These are phyloP conservation scores for Trachymyrmex cornetzi DNA, from an alignment of 1,140 invertebrate species.

Conservation along the genomic window DNA sequence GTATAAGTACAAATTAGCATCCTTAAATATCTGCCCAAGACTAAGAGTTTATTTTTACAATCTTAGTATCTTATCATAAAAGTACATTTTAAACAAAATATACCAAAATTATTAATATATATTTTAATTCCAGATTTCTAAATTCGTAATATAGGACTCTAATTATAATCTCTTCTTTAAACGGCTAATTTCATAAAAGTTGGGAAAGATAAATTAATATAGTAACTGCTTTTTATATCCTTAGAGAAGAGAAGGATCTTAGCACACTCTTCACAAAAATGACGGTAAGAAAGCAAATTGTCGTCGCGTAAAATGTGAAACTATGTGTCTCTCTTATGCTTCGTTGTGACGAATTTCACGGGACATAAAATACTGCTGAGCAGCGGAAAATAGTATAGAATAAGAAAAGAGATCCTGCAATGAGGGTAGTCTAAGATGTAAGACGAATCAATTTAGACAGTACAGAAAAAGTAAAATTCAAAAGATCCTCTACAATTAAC, in stretches of 20 bases:
- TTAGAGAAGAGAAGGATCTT: constrained; percentile 9
- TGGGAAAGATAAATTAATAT: constrained; percentile 6
- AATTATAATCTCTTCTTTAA: not conserved
- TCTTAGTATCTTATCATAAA: not conserved
- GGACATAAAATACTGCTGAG: constrained; percentile 67
- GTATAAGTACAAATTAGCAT: not conserved
- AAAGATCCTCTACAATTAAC: constrained; percentile 12
- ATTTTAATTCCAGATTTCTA: not conserved
- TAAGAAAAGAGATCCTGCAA: constrained; percentile 27
- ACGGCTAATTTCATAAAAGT: not conserved
- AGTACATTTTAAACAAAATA: not conserved
- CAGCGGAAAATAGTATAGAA: constrained; percentile 24
- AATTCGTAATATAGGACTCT: not conserved
- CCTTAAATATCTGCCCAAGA: not conserved
- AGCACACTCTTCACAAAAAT: not conserved
- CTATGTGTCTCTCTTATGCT: constrained; percentile 53
- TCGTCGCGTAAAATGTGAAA: constrained; percentile 71
- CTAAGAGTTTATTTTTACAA: not conserved
- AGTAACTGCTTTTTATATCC: constrained; percentile 22
- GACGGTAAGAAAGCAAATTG: constrained; percentile 66
- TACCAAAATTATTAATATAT: not conserved
- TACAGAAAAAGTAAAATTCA: constrained; percentile 10
- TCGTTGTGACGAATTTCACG: constrained; percentile 75
- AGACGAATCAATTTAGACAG: not conserved
- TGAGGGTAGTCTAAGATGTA: not conserved